These are phyloP conservation scores for Sphaerophoria rueppellii DNA, from an alignment of 2,888 invertebrate species.

Conservation along the genomic window DNA sequence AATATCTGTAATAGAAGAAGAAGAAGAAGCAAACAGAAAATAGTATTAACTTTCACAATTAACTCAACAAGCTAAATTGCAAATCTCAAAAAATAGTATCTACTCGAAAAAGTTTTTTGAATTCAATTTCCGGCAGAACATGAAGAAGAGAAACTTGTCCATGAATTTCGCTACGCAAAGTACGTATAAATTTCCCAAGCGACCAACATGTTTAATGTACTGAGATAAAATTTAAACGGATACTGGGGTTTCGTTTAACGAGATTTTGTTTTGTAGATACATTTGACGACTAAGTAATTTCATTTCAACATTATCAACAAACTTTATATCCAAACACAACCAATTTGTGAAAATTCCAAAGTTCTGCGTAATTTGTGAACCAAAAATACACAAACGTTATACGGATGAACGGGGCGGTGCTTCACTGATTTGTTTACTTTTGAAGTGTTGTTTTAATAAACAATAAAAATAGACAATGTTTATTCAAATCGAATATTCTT, in stretches of 20 bases:
- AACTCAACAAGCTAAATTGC: conserved; percentile 5
- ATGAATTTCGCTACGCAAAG: not conserved
- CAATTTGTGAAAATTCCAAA: conserved; percentile 13
- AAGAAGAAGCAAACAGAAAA: conserved; percentile 24
- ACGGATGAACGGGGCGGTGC: not conserved
- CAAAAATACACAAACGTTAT: not conserved
- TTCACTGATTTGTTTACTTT: conserved; percentile 8
- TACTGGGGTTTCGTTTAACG: conserved; percentile 40
- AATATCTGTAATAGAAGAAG: conserved; percentile 86
- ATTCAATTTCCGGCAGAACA: conserved; percentile 15
- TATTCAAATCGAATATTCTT: not conserved
- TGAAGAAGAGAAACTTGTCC: not conserved
- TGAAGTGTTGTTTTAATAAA: not conserved
- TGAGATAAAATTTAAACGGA: conserved; percentile 32
- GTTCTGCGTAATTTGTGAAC: not conserved
- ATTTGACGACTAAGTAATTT: conserved; percentile 48
- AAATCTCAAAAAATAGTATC: not conserved
- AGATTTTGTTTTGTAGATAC: conserved; percentile 26
- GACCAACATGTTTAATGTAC: conserved; percentile 29
- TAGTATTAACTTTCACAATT: conserved; percentile 33
- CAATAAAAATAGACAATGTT: not conserved
- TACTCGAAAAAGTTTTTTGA: not conserved
- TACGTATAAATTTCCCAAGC: conserved; percentile 30
- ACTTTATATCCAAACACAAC: conserved; percentile 22
- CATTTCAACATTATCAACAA: conserved; percentile 52